These are phyloP conservation scores for Spicauda simplicius DNA, from an alignment of 2,888 invertebrate genomes.

Conservation along the genomic window DNA sequence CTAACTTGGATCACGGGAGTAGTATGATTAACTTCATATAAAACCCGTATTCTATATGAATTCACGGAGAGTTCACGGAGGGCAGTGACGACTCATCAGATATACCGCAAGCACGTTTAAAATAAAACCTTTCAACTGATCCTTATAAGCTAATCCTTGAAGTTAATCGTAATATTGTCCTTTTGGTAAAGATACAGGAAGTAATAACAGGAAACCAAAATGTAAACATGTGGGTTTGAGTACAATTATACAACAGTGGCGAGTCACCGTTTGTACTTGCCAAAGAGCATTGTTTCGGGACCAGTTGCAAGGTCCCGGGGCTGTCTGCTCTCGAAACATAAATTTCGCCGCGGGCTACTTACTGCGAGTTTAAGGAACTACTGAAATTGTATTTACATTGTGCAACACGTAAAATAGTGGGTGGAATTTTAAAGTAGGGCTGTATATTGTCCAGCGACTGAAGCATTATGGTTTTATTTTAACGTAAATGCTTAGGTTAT, in stretches of 20 bases:
- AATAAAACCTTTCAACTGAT: no score
- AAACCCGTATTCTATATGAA: no score
- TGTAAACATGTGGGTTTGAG: slow-evolving; percentile 1
- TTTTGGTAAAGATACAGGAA: background rate
- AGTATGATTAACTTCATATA: no score
- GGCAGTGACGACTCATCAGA: no score
- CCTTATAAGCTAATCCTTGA: no score
- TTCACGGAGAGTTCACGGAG: no score
- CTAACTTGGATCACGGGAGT: no score
- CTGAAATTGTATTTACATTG: slow-evolving; percentile 31
- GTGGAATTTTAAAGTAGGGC: background rate
- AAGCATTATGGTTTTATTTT: no score
- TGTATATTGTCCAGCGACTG: no score
- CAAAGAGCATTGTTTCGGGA: slow-evolving; percentile 38
- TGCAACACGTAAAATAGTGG: slow-evolving; percentile 11
- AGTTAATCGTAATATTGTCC: no score
- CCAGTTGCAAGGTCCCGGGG: slow-evolving; percentile 41
- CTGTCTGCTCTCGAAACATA: slow-evolving; percentile 27
- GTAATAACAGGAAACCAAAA: background rate
- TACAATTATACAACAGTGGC: slow-evolving; percentile 22
- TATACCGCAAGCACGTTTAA: no score
- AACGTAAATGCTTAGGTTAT: no score
- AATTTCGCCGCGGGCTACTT: slow-evolving; percentile 28
- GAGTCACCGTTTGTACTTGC: slow-evolving; percentile 30
- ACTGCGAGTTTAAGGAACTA: slow-evolving; percentile 18